Evolutionary conservation across 2,113 vertebrate genomes (phyloP).

Genomic region (Apteryx mantelli): DNA sequence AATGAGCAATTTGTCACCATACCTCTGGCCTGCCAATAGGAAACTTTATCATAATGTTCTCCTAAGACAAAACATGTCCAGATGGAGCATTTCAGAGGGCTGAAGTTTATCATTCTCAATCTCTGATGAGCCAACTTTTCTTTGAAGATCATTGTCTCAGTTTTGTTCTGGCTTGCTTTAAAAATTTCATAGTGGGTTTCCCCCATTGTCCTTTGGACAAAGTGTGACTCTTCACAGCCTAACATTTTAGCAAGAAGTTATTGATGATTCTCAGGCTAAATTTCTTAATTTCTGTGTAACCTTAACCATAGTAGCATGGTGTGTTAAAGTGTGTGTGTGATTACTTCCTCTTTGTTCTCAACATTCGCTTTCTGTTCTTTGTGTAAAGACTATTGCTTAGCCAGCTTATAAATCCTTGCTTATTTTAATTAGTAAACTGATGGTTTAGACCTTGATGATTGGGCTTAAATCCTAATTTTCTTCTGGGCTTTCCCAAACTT

Average conservation of each 20-base stretch:
- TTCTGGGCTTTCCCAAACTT: background rate
- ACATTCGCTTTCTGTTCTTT: background rate
- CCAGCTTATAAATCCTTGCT: background rate
- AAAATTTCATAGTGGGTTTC: background rate
- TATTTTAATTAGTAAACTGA: background rate
- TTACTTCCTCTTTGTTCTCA: background rate
- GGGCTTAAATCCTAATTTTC: background rate
- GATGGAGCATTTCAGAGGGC: background rate
- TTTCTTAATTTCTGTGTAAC: background rate
- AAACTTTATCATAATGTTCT: background rate
- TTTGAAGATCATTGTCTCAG: background rate
- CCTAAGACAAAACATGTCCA: background rate
- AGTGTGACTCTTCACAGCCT: background rate
- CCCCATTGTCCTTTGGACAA: background rate
- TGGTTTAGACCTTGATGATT: background rate
- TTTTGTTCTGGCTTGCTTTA: background rate
- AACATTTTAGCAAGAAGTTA: background rate
- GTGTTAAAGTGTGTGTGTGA: background rate
- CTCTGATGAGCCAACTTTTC: background rate
- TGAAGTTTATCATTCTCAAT: background rate
- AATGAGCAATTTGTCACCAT: background rate
- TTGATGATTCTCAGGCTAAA: background rate
- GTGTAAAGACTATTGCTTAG: background rate
- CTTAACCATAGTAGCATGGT: background rate
- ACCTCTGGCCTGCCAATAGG: background rate